Base-by-base conservation (phyloP, 1,140 invertebrate genomes). In the Nephila pilipes region DNA sequence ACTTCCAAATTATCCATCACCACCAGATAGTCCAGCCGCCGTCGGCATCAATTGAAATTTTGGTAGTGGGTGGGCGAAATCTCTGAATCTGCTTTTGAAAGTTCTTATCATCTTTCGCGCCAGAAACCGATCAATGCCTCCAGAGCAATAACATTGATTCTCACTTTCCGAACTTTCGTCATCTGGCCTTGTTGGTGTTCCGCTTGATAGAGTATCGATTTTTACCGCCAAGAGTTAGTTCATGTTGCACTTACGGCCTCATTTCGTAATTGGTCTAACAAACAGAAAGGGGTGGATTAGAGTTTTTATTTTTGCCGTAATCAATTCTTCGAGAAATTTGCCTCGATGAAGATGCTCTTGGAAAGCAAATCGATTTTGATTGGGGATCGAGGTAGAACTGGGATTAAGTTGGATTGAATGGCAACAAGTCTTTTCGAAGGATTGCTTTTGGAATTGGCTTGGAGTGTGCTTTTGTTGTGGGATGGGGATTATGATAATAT, bases 141-240 rank as follows among this genome's bases (percentile, higher is more conserved):
- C 57, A 63, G 25, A n/a, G 85, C 58, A 87, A 87, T 60, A 87
- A 87, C 85, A 87, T 87, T 60, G 85, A 87, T 87, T 87, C 57
- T 22, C 55, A 60, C 85, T 83, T 83, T 18, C 81, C n/a, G 81
- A 83, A 83, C 69, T 55, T 63, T 12, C 80, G 38, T 54, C 38
- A 54, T 54, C 32, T 81, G 79, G 79, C n/a, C 36, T 25, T 81
- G 46, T 81, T 54, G 79, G 38, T 20, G 36, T 54, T 54, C 32
- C 22, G 46, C 5, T 46, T 55, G 81, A 83, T 83, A 55, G 25
- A 29, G 81, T 83, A 83, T 83, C 54, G 81, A 83, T 83, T 16
- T 55, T 83, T 46, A 22, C 22, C 63, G 63, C 63, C 63, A 69
- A 69, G 63, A 69, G 63, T 65, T 16, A 22, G 63, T 65, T n/a